Conservation (phyloP, 2,888 invertebrate species). For the Lampropteryx suffumata region DNA sequence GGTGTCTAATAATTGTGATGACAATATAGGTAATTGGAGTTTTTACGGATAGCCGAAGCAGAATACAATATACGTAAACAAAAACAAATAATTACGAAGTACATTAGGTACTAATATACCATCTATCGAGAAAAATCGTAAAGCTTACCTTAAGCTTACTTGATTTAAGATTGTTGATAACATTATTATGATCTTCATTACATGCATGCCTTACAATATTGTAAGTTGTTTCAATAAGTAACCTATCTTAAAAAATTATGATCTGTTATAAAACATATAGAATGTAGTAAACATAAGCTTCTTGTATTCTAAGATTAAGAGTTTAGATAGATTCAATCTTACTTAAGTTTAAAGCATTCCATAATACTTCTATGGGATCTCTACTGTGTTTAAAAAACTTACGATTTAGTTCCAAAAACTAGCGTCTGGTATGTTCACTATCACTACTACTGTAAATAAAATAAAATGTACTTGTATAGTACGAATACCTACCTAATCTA, state of each 20-base stretch:
- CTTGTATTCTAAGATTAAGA: constrained; percentile 47
- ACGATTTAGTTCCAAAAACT: constrained; percentile 68
- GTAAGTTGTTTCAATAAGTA: constrained; percentile 21
- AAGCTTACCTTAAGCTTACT: constrained; percentile 1
- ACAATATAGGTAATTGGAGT: constrained; percentile 61
- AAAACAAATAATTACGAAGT: no score
- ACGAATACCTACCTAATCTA: constrained; percentile 36
- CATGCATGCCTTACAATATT: constrained; percentile 12
- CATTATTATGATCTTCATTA: no score
- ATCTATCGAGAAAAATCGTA: neutral
- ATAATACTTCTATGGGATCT: constrained; percentile 79
- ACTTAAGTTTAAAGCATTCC: constrained; percentile 77
- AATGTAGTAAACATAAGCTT: constrained; percentile 56
- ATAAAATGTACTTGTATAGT: constrained; percentile 5
- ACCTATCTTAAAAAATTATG: constrained; percentile 39
- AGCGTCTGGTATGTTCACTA: constrained; percentile 51
- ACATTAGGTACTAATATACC: neutral
- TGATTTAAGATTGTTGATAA: no score
- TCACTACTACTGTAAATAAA: constrained; percentile 68
- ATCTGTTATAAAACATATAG: constrained; percentile 46
- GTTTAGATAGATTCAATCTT: constrained; percentile 76
- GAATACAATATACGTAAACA: constrained; percentile 14
- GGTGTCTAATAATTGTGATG: constrained; percentile 49
- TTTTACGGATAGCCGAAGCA: constrained; percentile 25
- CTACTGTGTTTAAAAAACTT: constrained; percentile 78